These are phyloP conservation scores for Scaptomyza hsui DNA, from an alignment of 1,140 invertebrate species.

Conservation along the genomic window DNA sequence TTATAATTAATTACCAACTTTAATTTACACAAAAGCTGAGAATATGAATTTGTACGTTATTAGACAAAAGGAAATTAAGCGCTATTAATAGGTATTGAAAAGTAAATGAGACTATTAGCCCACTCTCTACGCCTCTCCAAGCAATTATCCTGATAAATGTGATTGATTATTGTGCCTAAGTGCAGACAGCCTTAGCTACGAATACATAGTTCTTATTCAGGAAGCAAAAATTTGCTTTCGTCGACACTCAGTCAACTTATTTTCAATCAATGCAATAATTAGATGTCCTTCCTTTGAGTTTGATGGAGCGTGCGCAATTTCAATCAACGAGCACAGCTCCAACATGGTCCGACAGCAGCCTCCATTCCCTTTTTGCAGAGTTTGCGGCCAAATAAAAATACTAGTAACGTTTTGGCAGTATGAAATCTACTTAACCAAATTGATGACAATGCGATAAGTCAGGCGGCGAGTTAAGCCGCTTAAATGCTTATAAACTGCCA, in stretches of 20 bases:
- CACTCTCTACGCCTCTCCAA: background rate
- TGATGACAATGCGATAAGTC: slow-evolving; percentile 78
- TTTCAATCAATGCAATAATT: slow-evolving; percentile 75
- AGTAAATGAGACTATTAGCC: slow-evolving; percentile 35
- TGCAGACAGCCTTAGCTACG: background rate
- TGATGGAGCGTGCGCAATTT: slow-evolving; percentile 70
- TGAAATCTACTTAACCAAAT: slow-evolving; percentile 74
- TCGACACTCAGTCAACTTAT: slow-evolving; percentile 14
- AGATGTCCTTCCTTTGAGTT: slow-evolving; percentile 51
- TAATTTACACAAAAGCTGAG: too few relatives aligned
- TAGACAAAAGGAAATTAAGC: slow-evolving; percentile 56
- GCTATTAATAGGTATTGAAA: slow-evolving; percentile 56
- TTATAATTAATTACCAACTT: too few relatives aligned
- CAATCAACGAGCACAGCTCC: slow-evolving; percentile 57
- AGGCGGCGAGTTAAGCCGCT: slow-evolving; percentile 70
- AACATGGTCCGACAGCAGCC: background rate
- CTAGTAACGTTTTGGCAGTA: slow-evolving; percentile 8
- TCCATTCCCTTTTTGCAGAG: background rate
- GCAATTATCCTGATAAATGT: slow-evolving; percentile 2
- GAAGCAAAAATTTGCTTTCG: background rate
- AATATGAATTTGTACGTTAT: background rate
- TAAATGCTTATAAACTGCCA: slow-evolving; percentile 74
- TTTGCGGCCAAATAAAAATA: slow-evolving; percentile 6
- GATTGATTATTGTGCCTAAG: slow-evolving; percentile 6
- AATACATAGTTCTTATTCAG: slow-evolving; percentile 16